phyloP scores from a whole-genome alignment of 2,888 invertebrate genomes.

The Oasisia sp. region DNA sequence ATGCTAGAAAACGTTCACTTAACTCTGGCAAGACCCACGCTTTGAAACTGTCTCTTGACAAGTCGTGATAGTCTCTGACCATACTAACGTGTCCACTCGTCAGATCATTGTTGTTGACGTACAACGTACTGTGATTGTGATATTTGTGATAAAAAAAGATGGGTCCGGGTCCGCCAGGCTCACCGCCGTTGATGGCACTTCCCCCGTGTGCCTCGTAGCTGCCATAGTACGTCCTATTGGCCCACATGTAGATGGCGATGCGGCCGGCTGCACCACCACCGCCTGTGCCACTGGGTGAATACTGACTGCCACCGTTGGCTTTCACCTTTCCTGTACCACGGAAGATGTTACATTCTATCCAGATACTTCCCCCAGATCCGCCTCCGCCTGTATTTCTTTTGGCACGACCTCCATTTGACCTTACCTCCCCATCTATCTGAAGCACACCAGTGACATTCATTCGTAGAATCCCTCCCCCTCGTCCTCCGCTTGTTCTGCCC shows the following conservation, averaged over 20 bases:
- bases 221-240: slow-evolving; percentile 52
- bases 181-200: slow-evolving; percentile 30
- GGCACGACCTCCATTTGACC: slow-evolving; percentile 46
- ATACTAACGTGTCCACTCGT: neutral
- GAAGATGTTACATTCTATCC: slow-evolving; percentile 41
- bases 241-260: slow-evolving; percentile 49
- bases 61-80: slow-evolving; percentile 45
- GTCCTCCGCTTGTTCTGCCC: slow-evolving; percentile 42
- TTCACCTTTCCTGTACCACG: neutral
- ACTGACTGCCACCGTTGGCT: neutral
- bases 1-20: slow-evolving; percentile 45
- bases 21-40: slow-evolving; percentile 52
- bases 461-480: slow-evolving; percentile 48
- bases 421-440: slow-evolving; percentile 49
- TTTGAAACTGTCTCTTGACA: slow-evolving; percentile 50
- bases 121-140: slow-evolving; percentile 49
- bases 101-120: slow-evolving; percentile 46
- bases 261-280: slow-evolving; percentile 31
- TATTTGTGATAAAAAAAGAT: slow-evolving; percentile 49
- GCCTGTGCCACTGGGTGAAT: neutral
- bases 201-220: slow-evolving; percentile 50
- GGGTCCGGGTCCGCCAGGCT: slow-evolving; percentile 53
- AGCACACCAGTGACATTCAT: slow-evolving; percentile 46
- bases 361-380: slow-evolving; percentile 51
- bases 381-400: slow-evolving; percentile 44